A percentile compares a stretch with the other conserved stretches of the same genome.
Evolutionary conservation across 2,113 vertebrate species (phyloP).

Genomic region (Mormyrus iriodes): DNA sequence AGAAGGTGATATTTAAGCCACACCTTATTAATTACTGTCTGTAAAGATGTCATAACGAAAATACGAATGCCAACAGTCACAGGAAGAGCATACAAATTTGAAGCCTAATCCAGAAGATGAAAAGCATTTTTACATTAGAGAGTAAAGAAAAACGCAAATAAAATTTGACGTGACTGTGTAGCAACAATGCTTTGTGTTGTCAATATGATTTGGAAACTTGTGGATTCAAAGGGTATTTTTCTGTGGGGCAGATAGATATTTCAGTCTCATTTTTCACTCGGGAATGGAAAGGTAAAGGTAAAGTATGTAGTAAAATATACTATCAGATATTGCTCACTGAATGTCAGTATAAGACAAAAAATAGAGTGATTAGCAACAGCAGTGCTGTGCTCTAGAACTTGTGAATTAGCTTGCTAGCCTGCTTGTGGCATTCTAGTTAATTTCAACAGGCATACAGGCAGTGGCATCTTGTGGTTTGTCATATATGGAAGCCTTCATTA

Average conservation of each 20-base stretch:
- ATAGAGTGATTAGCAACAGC: background rate
- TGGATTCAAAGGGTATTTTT: background rate
- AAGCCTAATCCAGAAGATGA: background rate
- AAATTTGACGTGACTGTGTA: background rate
- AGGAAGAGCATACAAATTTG: background rate
- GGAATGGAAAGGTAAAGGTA: background rate
- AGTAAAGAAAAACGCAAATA: background rate
- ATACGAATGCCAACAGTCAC: background rate
- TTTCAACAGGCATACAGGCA: background rate
- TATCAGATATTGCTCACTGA: background rate
- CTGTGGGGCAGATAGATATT: background rate
- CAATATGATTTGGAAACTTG: background rate
- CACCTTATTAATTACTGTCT: background rate
- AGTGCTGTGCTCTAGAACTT: background rate
- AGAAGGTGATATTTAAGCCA: background rate
- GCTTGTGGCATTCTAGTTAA: background rate
- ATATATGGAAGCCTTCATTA: too few species aligned
- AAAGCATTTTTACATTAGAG: background rate
- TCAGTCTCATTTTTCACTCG: background rate
- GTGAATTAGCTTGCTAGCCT: background rate
- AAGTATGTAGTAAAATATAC: background rate
- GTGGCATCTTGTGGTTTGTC: too few species aligned
- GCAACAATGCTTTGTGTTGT: background rate
- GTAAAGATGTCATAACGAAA: background rate
- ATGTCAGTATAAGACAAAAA: background rate